phyloP scores from a whole-genome alignment of 2,888 invertebrate genomes.

The Drosophila meridiana region DNA sequence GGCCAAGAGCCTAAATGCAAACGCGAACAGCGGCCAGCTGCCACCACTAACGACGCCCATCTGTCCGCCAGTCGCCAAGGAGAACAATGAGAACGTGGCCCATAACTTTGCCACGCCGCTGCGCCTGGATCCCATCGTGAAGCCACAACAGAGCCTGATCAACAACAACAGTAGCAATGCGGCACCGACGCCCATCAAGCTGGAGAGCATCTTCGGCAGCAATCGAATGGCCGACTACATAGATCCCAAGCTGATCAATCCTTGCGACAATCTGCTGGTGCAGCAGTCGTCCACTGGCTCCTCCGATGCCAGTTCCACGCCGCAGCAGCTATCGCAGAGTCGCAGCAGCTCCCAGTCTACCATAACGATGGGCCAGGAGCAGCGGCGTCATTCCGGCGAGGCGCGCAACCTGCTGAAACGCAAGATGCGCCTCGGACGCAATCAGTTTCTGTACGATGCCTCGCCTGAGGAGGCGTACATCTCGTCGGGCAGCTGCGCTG shows the following conservation, averaged over 20 bases:
- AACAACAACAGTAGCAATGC: conserved; percentile 2
- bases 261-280: conserved; percentile 89
- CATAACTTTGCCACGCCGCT: conserved; percentile 49
- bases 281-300: conserved; percentile 55
- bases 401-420: conserved; percentile 82
- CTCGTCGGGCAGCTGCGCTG: conserved; percentile 74
- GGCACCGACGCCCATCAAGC: conserved; percentile 55
- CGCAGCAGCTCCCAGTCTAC: conserved; percentile 74
- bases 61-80: conserved; percentile 36
- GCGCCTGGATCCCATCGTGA: conserved; percentile 65
- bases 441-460: conserved; percentile 85
- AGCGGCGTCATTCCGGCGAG: conserved; percentile 76
- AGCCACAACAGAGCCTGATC: conserved; percentile 21
- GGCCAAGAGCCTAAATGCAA: conserved; percentile 74
- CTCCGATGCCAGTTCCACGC: conserved; percentile 71
- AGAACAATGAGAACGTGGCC: conserved; percentile 55
- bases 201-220: conserved; percentile 66
- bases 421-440: conserved; percentile 84
- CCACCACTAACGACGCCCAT: conserved; percentile 53
- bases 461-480: conserved; percentile 81
- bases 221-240: conserved; percentile 84
- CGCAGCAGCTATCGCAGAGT: conserved; percentile 55
- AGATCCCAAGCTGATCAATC: conserved; percentile 89
- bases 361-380: conserved; percentile 52
- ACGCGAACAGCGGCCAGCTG: conserved; percentile 45